These are phyloP conservation scores for Caerostris darwini DNA, from an alignment of 1,140 invertebrate species.

Conservation along the genomic window DNA sequence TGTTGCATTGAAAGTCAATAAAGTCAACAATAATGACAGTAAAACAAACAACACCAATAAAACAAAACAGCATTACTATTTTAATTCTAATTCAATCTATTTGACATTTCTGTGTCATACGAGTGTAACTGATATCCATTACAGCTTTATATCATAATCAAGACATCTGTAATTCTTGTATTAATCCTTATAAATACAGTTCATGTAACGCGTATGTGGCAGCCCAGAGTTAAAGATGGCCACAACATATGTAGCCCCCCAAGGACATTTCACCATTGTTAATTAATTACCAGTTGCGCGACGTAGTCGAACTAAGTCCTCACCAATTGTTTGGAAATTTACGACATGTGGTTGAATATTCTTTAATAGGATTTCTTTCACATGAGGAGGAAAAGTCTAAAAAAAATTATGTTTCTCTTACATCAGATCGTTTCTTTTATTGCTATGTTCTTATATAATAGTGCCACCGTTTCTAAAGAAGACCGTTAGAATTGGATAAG, in stretches of 20 bases:
- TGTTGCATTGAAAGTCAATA: too few species aligned
- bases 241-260: background rate
- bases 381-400: background rate
- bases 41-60: too few species aligned
- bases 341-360: slow-evolving; percentile 5
- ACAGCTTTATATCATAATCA: too few species aligned
- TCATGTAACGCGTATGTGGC: background rate
- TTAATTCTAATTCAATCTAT: too few species aligned
- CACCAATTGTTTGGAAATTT: slow-evolving; percentile 7
- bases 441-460: background rate
- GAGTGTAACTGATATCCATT: too few species aligned
- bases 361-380: slow-evolving; percentile 24
- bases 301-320: background rate
- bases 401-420: background rate
- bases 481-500: background rate
- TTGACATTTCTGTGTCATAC: too few species aligned
- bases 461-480: background rate
- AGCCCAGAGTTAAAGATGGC: background rate
- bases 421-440: background rate
- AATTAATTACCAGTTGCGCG: slow-evolving; percentile 14
- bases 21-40: too few species aligned
- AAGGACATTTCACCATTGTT: background rate
- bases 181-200: background rate
- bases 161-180: too few species aligned
- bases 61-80: too few species aligned